A percentile compares a stretch with the other conserved stretches of the same genome.
Conservation (phyloP, 2,113 vertebrate genomes). For the Clarias magur region DNA sequence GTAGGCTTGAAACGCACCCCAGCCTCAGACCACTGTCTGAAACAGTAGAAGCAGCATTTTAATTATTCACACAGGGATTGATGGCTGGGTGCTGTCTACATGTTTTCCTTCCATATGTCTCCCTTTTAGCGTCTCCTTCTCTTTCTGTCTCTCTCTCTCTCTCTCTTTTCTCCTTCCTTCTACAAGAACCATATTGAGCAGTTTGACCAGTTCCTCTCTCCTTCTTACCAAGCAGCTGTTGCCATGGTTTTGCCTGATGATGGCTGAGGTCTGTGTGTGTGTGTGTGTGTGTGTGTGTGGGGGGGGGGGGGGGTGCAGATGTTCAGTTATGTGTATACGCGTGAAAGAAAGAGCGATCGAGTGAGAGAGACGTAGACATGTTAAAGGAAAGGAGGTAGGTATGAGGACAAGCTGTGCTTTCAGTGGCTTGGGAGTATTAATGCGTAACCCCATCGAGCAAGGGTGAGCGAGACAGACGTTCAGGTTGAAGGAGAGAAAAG, state of each 20-base stretch:
- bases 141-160: neutral
- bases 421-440: neutral
- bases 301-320: conserved; percentile 40
- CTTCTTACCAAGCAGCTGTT: conserved; percentile 47
- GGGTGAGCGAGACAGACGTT: neutral
- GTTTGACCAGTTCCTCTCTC: conserved; percentile 28
- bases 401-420: neutral
- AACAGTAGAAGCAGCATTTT: conserved; percentile 24
- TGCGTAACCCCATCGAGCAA: neutral
- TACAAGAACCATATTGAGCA: conserved; percentile 34
- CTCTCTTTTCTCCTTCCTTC: neutral
- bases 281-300: no score
- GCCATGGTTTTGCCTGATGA: conserved; percentile 51
- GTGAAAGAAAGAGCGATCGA: conserved; percentile 2
- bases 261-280: conserved; percentile 24
- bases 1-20: conserved; percentile 28
- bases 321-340: neutral
- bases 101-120: neutral
- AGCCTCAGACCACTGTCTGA: conserved; percentile 18
- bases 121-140: neutral
- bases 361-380: neutral
- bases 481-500: no score
- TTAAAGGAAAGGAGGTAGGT: neutral
- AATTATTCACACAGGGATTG: conserved; percentile 38
- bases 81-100: conserved; percentile 4